Percentiles rank a stretch among this genome's conserved stretches.
Conservation (phyloP, 1,140 invertebrate species). For the Grapholita molesta region DNA sequence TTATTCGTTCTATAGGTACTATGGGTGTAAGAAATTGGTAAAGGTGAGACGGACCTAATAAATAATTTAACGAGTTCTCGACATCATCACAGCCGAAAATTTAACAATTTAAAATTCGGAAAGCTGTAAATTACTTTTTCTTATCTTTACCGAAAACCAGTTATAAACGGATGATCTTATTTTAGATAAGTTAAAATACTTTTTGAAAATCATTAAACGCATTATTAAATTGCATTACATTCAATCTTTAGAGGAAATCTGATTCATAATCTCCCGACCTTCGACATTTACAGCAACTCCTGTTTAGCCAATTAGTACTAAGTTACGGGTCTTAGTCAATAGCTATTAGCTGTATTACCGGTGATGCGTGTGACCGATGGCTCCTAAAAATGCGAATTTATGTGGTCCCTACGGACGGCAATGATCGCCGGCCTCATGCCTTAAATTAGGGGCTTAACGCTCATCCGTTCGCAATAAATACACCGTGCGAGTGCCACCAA, state of each 20-base stretch:
- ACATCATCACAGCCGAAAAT: slow-evolving; percentile 20
- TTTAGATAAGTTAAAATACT: not conserved
- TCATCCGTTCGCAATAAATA: slow-evolving; percentile 61
- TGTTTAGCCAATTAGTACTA: too few relatives aligned
- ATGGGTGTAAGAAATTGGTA: slow-evolving; percentile 39
- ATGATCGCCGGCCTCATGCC: slow-evolving; percentile 64
- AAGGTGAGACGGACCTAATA: slow-evolving; percentile 22
- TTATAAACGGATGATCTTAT: not conserved
- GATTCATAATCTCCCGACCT: too few relatives aligned
- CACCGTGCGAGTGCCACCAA: slow-evolving; percentile 45
- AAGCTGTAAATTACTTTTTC: not conserved
- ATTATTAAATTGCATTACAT: not conserved
- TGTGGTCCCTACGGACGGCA: slow-evolving; percentile 52
- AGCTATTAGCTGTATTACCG: slow-evolving; percentile 26
- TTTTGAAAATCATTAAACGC: not conserved
- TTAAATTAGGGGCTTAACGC: slow-evolving; percentile 68
- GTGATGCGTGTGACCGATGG: slow-evolving; percentile 46
- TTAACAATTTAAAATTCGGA: not conserved
- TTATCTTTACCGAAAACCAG: not conserved
- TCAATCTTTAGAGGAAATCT: not conserved
- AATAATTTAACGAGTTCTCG: slow-evolving; percentile 18
- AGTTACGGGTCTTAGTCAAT: not conserved
- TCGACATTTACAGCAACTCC: too few relatives aligned
- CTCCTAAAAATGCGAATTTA: slow-evolving; percentile 72
- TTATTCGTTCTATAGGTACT: slow-evolving; percentile 44